phyloP scores from a whole-genome alignment of 2,113 vertebrate species.

The Tupaia chinensis region DNA sequence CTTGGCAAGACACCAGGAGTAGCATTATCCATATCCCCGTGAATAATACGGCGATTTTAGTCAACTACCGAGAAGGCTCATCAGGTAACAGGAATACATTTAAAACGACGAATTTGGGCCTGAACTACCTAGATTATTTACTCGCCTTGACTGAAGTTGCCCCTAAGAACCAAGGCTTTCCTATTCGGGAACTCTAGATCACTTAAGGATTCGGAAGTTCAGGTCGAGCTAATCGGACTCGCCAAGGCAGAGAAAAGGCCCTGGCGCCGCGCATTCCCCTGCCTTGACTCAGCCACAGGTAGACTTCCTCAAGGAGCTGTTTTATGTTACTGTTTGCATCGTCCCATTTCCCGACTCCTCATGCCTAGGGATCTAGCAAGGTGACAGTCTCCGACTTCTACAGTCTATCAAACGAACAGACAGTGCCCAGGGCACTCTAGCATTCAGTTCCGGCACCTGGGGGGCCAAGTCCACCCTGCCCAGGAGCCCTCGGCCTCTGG shows the following conservation, averaged over 20 bases:
- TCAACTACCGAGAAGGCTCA: not conserved
- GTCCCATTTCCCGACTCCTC: not conserved
- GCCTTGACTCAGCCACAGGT: not conserved
- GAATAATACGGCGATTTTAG: slow-evolving; percentile 13
- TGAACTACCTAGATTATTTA: not conserved
- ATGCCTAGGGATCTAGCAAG: not conserved
- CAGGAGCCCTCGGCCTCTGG: too few species aligned
- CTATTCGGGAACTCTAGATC: not conserved
- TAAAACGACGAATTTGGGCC: not conserved
- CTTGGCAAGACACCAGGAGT: slow-evolving; percentile 24
- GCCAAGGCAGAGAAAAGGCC: not conserved
- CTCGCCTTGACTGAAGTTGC: not conserved
- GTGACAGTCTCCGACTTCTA: not conserved
- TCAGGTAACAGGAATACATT: not conserved
- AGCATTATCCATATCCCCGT: not conserved
- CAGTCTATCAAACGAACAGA: not conserved
- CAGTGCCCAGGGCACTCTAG: not conserved
- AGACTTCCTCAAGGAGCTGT: not conserved
- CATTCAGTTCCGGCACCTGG: not conserved
- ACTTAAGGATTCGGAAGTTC: not conserved
- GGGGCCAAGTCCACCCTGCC: not conserved
- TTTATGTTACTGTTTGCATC: not conserved
- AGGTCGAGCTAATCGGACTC: not conserved
- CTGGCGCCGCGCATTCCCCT: not conserved
- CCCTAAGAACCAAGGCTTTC: not conserved